phyloP scores from a whole-genome alignment of 2,888 invertebrate species.

The Thyatira batis region DNA sequence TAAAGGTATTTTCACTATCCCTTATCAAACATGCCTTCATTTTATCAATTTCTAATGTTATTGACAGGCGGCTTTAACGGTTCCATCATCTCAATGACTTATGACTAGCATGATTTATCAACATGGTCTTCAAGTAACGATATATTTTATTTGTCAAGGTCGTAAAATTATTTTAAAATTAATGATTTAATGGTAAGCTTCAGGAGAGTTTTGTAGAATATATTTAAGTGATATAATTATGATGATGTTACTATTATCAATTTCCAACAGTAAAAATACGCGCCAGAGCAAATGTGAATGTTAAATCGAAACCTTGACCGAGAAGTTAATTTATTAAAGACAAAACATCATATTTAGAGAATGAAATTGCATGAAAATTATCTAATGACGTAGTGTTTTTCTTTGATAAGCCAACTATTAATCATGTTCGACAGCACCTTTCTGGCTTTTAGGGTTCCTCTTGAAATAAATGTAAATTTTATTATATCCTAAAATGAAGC shows the following conservation, averaged over 20 bases:
- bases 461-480: neutral
- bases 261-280: no score
- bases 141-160: neutral
- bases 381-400: neutral
- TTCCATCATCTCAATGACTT: conserved; percentile 3
- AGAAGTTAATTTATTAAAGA: no score
- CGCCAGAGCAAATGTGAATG: no score
- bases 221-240: no score
- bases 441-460: neutral
- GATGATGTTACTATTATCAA: no score
- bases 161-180: neutral
- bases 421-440: neutral
- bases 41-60: conserved; percentile 2
- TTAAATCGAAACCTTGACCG: no score
- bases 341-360: no score
- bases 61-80: neutral
- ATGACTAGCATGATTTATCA: neutral
- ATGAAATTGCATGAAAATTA: no score
- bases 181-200: neutral
- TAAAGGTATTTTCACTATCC: neutral
- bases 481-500: neutral
- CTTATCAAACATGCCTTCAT: neutral
- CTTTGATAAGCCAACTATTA: neutral
- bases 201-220: no score
- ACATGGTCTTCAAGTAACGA: neutral